phyloP scores from a whole-genome alignment of 2,797 vertebrate species.

The Karalla daura region DNA sequence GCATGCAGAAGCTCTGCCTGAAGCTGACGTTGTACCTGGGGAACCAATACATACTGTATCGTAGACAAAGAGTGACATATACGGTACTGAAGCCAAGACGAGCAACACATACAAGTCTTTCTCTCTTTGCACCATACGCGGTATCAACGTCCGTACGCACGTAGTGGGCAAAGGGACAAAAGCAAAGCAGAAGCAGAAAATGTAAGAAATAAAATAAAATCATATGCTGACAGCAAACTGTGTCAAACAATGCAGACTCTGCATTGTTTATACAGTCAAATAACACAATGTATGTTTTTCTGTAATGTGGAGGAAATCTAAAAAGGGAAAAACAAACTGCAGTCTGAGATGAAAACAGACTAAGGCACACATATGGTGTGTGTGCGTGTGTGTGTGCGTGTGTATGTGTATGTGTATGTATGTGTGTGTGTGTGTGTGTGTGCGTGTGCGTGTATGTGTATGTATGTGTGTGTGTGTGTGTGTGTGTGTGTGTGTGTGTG shows the following conservation, averaged over 20 bases:
- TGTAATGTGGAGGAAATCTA: conserved; percentile 22
- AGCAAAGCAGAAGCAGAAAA: conserved; percentile 64
- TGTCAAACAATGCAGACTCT: conserved; percentile 53
- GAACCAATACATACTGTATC: conserved; percentile 81
- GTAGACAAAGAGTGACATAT: conserved; percentile 77
- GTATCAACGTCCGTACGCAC: conserved; percentile 7
- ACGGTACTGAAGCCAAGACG: conserved; percentile 66
- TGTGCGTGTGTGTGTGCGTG: too few species aligned
- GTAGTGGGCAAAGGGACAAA: conserved; percentile 62
- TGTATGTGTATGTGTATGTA: too few species aligned
- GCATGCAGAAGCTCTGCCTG: conserved; percentile 89
- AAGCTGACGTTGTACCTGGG: conserved; percentile 97
- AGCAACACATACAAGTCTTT: conserved; percentile 62
- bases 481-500: too few species aligned
- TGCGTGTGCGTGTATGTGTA: too few species aligned
- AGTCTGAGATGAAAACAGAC: neutral
- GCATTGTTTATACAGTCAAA: conserved; percentile 58
- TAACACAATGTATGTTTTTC: conserved; percentile 27
- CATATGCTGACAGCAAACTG: conserved; percentile 15
- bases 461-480: too few species aligned
- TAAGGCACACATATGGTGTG: neutral
- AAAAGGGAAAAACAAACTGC: neutral
- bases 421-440: too few species aligned
- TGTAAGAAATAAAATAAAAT: conserved; percentile 7
- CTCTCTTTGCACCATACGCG: conserved; percentile 53